Evolutionary conservation across 1,140 invertebrate species (phyloP).

Genomic region (Leptinotarsa defecta): DNA sequence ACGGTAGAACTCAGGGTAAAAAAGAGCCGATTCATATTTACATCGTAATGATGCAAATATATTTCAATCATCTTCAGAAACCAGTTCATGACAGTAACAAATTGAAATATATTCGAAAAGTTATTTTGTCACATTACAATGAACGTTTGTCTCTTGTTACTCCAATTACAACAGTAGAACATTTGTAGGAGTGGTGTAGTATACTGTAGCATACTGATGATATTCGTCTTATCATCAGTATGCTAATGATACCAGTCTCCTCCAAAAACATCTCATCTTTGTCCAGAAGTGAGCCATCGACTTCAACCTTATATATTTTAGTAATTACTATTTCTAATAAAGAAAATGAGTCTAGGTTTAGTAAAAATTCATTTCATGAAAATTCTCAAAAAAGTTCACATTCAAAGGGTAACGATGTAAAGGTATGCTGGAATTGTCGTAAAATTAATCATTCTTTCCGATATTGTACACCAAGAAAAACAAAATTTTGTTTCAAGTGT

Average conservation of each 20-base stretch:
- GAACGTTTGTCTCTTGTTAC: not conserved
- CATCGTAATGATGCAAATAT: no score
- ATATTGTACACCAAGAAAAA: not conserved
- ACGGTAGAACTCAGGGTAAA: no score
- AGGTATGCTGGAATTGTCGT: not conserved
- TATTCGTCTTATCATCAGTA: not conserved
- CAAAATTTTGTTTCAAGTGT: not conserved
- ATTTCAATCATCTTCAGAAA: no score
- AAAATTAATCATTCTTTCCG: not conserved
- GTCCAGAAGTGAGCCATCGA: not conserved
- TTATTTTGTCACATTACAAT: not conserved
- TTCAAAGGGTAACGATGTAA: not conserved
- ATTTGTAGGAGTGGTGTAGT: not conserved
- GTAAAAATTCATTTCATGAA: not conserved
- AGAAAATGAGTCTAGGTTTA: not conserved
- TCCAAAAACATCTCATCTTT: not conserved
- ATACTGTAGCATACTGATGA: not conserved
- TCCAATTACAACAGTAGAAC: not conserved
- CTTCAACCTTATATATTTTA: not conserved
- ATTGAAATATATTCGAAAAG: not conserved
- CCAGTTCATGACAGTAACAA: not conserved
- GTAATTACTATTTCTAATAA: not conserved
- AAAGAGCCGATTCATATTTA: no score
- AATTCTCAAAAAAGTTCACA: not conserved
- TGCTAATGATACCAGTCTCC: not conserved